Percentiles rank a stretch among this genome's conserved stretches.
phyloP scores from a whole-genome alignment of 2,797 vertebrate species.

The Pogoniulus pusillus region DNA sequence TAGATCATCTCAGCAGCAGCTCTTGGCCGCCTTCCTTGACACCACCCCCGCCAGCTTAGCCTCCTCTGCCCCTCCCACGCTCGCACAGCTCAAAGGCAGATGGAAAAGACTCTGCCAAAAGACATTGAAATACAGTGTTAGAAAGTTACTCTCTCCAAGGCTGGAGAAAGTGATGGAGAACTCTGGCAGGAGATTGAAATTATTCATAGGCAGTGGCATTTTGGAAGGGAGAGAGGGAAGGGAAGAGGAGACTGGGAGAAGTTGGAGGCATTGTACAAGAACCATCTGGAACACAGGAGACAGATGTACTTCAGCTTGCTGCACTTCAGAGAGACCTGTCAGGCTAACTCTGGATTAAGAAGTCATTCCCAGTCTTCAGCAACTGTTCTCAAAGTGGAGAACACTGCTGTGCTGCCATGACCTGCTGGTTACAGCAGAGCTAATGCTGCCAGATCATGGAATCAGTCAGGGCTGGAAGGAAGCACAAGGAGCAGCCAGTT shows the following conservation, averaged over 20 bases:
- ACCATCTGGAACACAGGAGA: conserved; percentile 44
- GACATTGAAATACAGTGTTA: conserved; percentile 61
- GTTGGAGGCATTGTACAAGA: conserved; percentile 30
- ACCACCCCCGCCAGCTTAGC: conserved; percentile 40
- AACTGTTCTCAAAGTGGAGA: neutral
- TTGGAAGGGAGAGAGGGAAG: conserved; percentile 39
- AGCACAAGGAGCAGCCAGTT: too few species aligned
- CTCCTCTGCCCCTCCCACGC: conserved; percentile 56
- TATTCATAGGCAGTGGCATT: conserved; percentile 70
- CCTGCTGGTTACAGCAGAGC: neutral
- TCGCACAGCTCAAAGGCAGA: conserved; percentile 67
- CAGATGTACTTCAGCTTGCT: neutral
- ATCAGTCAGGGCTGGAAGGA: too few species aligned
- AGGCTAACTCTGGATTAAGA: neutral
- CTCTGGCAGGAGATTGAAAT: conserved; percentile 50
- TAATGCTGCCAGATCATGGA: neutral
- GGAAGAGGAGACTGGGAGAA: conserved; percentile 42
- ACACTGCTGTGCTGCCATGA: neutral
- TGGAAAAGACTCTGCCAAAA: conserved; percentile 70
- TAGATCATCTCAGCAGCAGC: conserved; percentile 47
- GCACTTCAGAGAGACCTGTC: neutral
- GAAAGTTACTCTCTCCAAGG: conserved; percentile 62
- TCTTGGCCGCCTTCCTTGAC: conserved; percentile 35
- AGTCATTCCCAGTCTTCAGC: neutral
- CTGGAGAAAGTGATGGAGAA: conserved; percentile 65